Conservation (phyloP, 23 tunicate species). For the Corella eumyota region DNA sequence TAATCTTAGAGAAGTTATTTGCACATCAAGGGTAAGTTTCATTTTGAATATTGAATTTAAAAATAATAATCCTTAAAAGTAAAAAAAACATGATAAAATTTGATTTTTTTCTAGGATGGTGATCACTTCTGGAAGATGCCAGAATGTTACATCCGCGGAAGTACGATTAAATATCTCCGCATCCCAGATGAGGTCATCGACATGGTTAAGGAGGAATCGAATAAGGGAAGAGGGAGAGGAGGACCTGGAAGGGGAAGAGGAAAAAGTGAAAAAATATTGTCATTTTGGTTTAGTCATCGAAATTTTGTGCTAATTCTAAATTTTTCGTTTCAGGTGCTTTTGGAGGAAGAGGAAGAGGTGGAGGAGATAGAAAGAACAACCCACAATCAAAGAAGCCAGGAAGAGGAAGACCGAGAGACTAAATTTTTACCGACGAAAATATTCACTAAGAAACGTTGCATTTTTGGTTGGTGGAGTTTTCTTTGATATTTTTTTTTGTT, state of each 20-base stretch:
- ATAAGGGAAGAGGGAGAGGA: conserved; percentile 68
- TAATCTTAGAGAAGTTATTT: conserved; percentile 90
- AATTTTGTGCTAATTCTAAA: background rate
- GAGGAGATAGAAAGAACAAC: conserved; percentile 22
- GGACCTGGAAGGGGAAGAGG: conserved; percentile 84
- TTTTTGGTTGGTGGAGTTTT: too few species aligned
- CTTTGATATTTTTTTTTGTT: too few species aligned
- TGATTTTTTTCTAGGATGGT: conserved; percentile 66
- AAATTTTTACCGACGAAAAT: background rate
- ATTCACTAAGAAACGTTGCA: too few species aligned
- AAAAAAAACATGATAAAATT: too few species aligned
- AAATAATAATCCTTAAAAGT: too few species aligned
- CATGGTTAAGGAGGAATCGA: conserved; percentile 95
- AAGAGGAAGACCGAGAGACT: conserved; percentile 37
- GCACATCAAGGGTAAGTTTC: conserved; percentile 72
- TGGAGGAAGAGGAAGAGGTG: conserved; percentile 70
- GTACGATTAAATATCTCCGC: conserved; percentile 91
- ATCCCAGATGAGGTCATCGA: conserved; percentile 97
- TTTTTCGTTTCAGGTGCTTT: conserved; percentile 34
- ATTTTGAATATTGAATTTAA: too few species aligned
- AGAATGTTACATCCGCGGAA: conserved; percentile 95
- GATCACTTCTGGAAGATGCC: conserved; percentile 99
- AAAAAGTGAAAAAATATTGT: conserved; percentile 22
- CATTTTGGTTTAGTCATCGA: too few species aligned
- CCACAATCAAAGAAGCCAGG: conserved; percentile 42